phyloP scores from a whole-genome alignment of 1,140 invertebrate genomes.

The Solenopsis invicta region DNA sequence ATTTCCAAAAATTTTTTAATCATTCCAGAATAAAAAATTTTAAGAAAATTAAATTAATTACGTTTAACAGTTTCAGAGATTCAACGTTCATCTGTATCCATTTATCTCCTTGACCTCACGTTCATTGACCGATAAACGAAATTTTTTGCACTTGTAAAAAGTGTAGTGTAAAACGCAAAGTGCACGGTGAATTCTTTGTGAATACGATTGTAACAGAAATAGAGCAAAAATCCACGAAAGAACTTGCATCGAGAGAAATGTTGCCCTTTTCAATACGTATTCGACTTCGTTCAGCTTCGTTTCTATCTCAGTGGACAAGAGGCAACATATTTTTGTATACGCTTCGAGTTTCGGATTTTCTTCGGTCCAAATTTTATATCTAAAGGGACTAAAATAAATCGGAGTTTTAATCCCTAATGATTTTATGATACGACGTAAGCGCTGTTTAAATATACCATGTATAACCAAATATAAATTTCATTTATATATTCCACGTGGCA shows the following conservation, averaged over 20 bases:
- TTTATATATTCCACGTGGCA: neutral
- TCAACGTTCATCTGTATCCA: neutral
- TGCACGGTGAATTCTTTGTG: neutral
- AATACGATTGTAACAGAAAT: neutral
- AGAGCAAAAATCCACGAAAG: slow-evolving; percentile 3
- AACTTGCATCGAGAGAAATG: slow-evolving; percentile 5
- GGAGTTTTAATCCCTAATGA: neutral
- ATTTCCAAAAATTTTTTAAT: neutral
- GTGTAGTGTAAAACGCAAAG: neutral
- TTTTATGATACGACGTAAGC: neutral
- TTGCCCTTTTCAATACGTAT: neutral
- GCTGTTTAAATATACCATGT: neutral
- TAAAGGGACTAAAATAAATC: neutral
- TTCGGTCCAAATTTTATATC: neutral
- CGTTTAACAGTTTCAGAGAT: neutral
- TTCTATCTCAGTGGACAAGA: neutral
- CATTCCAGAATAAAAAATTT: neutral
- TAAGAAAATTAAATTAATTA: neutral
- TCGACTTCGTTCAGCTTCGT: neutral
- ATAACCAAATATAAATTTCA: neutral
- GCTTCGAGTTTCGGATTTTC: neutral
- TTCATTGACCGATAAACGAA: slow-evolving; percentile 47
- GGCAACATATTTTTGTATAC: neutral
- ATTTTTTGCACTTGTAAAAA: slow-evolving; percentile 3
- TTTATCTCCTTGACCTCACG: slow-evolving; percentile 53